Conservation (phyloP, 2,797 vertebrate genomes). For the Sebastes vulpes region DNA sequence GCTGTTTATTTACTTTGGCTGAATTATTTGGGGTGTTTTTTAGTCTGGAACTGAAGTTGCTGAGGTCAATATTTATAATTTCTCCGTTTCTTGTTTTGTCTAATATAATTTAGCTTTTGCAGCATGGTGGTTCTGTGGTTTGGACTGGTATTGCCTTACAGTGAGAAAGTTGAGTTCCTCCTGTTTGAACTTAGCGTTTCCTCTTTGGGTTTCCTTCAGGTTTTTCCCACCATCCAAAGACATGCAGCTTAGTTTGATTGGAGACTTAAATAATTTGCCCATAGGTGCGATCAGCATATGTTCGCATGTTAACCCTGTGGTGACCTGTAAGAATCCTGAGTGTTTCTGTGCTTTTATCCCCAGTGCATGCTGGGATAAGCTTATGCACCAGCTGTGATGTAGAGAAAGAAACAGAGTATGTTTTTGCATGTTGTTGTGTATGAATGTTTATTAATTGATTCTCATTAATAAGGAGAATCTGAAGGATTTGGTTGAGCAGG, state of each 20-base stretch:
- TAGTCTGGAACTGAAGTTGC: not conserved
- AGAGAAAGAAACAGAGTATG: not conserved
- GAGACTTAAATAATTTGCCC: not conserved
- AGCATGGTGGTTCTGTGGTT: not conserved
- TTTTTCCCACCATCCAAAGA: not conserved
- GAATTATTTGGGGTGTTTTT: slow-evolving; percentile 1
- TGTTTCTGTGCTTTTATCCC: not conserved
- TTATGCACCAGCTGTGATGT: not conserved
- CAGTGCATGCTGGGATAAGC: slow-evolving; percentile 1
- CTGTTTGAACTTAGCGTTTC: not conserved
- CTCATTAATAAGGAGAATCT: not conserved
- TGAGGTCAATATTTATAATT: slow-evolving; percentile 17
- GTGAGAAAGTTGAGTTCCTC: not conserved
- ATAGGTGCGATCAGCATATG: not conserved
- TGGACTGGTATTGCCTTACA: not conserved
- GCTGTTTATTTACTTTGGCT: slow-evolving; percentile 34
- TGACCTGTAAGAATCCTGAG: not conserved
- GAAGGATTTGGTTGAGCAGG: not conserved
- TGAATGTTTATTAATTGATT: not conserved
- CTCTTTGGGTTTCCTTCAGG: not conserved
- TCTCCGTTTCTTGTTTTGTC: not conserved
- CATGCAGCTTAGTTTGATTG: not conserved
- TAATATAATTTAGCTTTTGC: not conserved
- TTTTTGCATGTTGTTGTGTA: slow-evolving; percentile 5
- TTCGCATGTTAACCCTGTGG: not conserved